phyloP scores from a whole-genome alignment of 2,113 vertebrate genomes.

The Petrocephalus microphthalmus region DNA sequence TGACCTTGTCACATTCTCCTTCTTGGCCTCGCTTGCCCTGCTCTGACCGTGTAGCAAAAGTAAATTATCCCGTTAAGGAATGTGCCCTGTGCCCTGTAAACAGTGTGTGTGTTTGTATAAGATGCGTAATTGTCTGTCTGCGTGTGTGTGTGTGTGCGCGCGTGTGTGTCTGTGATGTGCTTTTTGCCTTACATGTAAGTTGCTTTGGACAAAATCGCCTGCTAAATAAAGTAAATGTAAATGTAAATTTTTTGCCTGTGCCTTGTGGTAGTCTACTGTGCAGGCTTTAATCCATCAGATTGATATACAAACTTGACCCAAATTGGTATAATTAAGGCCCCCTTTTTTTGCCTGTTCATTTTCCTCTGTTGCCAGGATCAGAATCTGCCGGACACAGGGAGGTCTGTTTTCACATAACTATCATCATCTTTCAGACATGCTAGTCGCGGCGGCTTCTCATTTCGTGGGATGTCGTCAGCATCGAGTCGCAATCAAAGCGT shows the following conservation, averaged over 20 bases:
- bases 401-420: not conserved
- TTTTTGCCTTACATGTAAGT: not conserved
- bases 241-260: not conserved
- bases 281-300: not conserved
- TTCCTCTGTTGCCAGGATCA: not conserved
- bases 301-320: not conserved
- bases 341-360: not conserved
- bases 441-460: not conserved
- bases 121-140: not conserved
- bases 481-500: not conserved
- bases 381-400: not conserved
- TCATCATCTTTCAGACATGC: not conserved
- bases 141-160: conserved; percentile 14
- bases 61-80: not conserved
- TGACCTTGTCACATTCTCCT: conserved; percentile 10
- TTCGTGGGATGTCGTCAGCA: not conserved
- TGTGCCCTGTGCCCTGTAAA: not conserved
- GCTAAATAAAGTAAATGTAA: not conserved
- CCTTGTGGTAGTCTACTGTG: not conserved
- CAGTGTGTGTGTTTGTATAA: not conserved
- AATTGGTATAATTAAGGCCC: not conserved
- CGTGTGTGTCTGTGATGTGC: not conserved
- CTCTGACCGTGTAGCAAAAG: not conserved
- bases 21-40: not conserved
- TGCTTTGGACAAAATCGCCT: not conserved